Conservation (phyloP, 2,113 vertebrate genomes). For the Ailurus styani region DNA sequence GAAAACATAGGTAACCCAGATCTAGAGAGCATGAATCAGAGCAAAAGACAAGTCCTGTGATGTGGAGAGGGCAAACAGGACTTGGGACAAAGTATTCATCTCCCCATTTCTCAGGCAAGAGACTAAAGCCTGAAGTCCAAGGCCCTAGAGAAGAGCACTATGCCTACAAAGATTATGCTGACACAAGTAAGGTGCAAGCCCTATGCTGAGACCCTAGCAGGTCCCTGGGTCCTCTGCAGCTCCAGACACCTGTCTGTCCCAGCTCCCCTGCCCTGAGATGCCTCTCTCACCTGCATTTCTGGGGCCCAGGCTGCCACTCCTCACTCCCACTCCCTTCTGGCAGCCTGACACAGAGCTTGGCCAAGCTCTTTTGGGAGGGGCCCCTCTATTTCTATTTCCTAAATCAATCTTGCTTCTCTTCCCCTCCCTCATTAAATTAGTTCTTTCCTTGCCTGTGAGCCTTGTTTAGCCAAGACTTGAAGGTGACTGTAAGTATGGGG, state of each 20-base stretch:
- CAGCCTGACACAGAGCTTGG: background rate
- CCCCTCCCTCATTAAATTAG: background rate
- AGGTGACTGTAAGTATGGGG: background rate
- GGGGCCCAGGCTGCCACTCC: too few species aligned
- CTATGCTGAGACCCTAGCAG: background rate
- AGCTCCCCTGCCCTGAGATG: accelerated
- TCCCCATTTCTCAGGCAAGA: background rate
- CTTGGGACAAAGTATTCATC: accelerated
- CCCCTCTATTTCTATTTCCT: background rate
- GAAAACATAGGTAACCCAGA: background rate
- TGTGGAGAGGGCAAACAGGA: accelerated
- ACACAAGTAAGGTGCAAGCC: too few species aligned
- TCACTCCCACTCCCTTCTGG: accelerated
- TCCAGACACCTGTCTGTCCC: background rate
- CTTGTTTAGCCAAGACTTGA: background rate
- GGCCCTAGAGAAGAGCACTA: background rate
- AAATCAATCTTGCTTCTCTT: background rate
- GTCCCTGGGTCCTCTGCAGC: background rate
- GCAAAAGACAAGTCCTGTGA: accelerated
- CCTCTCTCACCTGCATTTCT: background rate
- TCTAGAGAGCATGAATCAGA: background rate
- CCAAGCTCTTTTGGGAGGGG: background rate
- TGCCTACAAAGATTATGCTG: background rate
- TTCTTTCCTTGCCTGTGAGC: background rate
- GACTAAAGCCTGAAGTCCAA: background rate